Conservation (phyloP, 2,888 invertebrate species). For the Lepidocyrtoides sp. region DNA sequence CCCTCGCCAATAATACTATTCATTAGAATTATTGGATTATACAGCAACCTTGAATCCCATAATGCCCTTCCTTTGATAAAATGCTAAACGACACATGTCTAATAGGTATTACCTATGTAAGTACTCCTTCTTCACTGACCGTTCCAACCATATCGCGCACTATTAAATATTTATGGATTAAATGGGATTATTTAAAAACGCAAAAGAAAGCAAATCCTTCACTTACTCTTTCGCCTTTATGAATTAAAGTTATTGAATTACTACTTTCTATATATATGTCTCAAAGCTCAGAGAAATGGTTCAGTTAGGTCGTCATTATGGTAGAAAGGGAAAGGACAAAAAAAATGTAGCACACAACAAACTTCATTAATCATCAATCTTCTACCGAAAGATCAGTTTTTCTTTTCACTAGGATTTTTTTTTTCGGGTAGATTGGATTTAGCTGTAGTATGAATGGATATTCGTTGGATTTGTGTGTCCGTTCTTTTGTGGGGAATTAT, state of each 20-base stretch:
- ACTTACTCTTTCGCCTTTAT: not conserved
- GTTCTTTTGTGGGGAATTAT: not conserved
- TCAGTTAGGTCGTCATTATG: too few species aligned
- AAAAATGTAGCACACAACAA: conserved; percentile 7
- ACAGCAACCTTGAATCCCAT: not conserved
- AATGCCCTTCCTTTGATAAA: not conserved
- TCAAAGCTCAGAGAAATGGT: too few species aligned
- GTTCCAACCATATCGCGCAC: too few species aligned
- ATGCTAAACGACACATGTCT: not conserved
- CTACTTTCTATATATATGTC: not conserved
- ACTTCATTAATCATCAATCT: conserved; percentile 45
- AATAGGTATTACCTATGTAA: too few species aligned
- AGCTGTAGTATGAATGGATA: too few species aligned
- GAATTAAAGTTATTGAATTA: too few species aligned
- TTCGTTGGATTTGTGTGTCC: not conserved
- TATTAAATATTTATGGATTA: too few species aligned
- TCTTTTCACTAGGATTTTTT: not conserved
- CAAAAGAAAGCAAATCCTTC: conserved; percentile 1
- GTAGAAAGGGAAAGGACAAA: not conserved
- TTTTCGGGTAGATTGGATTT: conserved; percentile 1
- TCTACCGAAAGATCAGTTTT: not conserved
- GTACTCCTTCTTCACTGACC: not conserved
- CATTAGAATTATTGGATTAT: conserved; percentile 49
- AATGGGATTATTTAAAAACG: not conserved
- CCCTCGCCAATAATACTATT: not conserved